Base-by-base conservation (phyloP, 2,797 vertebrate species). In the Rhinogobio ventralis region DNA sequence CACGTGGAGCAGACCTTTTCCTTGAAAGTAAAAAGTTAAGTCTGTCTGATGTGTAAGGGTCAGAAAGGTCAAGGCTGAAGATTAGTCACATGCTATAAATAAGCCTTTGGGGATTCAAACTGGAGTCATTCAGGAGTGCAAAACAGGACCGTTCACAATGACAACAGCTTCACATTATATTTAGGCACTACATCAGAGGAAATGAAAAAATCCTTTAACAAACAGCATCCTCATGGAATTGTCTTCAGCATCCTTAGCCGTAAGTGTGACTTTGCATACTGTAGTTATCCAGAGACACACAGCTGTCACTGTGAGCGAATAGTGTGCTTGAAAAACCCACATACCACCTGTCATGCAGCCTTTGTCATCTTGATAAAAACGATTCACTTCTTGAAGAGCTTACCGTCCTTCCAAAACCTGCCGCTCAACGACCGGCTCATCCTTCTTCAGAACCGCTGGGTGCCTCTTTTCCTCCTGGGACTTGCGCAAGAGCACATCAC, bases 361-460 rank as follows among this genome's bases (percentile, higher is more conserved):
- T 95, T 95, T 0, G 91, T 91, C 0, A 95, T 95, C 55, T 91
- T 97, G 88, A 85, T 96, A 87, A 96, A 96, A 92, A 96, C 95
- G 5, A 85, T 96, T 81, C 91, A 93, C 87, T 97, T 97, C 86
- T 94, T 96, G 17, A 95, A 94, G 86, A 95, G 93, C 82, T 90
- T 96, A 66, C 96, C 95, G 36, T 96, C 95, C 83, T 96, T 96
- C 89, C 93, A 95, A 88, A 93, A 95, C 86, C 93, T 97, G 85
- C 95, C 95, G 1, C 36, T 92, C 33, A 92, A 89, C 33, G 96
- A 97, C 84, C 95, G 95, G 90, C 89, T 95, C 20, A 79, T 93
- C 28, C 84, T 97, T 86, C 91, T 96, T n/a, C 92, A 92, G 60
- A 93, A 92, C 87, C 91, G 94, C 91, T 97, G 96, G 96, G 95